Evolutionary conservation across 2,113 vertebrate species (phyloP).

Genomic region (Prochilodus magdalenae): DNA sequence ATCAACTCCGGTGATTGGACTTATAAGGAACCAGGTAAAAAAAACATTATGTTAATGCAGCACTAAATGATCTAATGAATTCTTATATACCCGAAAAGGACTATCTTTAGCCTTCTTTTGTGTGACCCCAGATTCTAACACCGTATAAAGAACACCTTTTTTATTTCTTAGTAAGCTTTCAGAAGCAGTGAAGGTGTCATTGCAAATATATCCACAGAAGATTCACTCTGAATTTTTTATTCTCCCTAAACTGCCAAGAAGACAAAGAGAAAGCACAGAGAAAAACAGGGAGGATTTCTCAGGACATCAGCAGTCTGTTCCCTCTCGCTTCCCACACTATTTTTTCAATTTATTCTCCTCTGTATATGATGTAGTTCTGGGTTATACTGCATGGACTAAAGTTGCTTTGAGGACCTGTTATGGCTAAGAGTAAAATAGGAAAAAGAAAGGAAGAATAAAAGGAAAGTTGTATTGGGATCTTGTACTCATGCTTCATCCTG

Average conservation of each 20-base stretch:
- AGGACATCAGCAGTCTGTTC: neutral
- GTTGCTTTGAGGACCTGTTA: neutral
- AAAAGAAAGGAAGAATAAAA: neutral
- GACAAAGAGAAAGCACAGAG: neutral
- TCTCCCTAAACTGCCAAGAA: neutral
- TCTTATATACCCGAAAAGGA: too few species aligned
- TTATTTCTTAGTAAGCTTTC: neutral
- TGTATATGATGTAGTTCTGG: neutral
- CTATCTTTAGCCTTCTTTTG: too few species aligned
- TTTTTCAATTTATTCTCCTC: neutral
- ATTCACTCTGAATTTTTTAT: neutral
- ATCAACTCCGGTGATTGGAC: too few species aligned
- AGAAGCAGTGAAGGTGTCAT: neutral
- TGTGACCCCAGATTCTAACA: too few species aligned
- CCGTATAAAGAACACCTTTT: too few species aligned
- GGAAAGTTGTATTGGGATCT: neutral
- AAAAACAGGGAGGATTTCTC: neutral
- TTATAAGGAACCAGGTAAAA: too few species aligned
- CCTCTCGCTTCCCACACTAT: neutral
- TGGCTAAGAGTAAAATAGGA: neutral
- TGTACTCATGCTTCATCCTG: neutral
- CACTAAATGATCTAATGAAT: too few species aligned
- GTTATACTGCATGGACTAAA: neutral
- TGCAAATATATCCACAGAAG: neutral
- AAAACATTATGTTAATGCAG: too few species aligned